Percentiles rank a stretch among this genome's conserved stretches.
Evolutionary conservation across 1,140 invertebrate genomes (phyloP).

Genomic region (Caenorhabditis brenneri): DNA sequence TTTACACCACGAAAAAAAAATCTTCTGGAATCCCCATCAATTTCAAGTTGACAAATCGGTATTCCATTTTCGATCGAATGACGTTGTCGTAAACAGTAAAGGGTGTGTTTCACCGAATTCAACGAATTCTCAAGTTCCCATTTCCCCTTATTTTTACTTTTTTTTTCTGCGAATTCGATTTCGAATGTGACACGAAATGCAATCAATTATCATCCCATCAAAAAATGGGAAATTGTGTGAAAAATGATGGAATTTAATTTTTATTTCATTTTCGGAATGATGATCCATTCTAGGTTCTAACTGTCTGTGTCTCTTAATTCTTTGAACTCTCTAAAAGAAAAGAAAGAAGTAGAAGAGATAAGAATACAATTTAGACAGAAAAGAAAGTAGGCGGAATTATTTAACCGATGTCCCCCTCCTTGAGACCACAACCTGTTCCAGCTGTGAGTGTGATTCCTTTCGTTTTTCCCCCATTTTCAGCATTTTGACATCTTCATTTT

Average conservation of each 20-base stretch:
- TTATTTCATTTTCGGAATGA: too few species aligned
- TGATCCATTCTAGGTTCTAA: neutral
- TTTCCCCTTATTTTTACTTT: neutral
- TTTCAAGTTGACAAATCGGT: neutral
- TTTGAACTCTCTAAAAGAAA: neutral
- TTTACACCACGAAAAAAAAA: neutral
- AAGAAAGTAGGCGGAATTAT: conserved; percentile 13
- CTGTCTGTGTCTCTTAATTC: neutral
- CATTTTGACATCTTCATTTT: conserved; percentile 17
- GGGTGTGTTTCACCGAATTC: conserved; percentile 1
- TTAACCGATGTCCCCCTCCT: neutral
- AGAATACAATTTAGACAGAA: neutral
- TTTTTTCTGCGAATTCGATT: neutral
- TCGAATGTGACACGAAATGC: neutral
- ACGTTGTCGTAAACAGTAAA: conserved; percentile 6
- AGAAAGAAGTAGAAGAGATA: neutral
- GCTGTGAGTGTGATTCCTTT: neutral
- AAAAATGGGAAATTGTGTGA: too few species aligned
- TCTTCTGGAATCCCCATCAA: conserved; percentile 23
- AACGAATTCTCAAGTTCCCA: neutral
- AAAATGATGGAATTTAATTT: too few species aligned
- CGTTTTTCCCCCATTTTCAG: neutral
- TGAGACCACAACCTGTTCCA: neutral
- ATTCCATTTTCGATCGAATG: conserved; percentile 24
- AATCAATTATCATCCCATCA: neutral